These are phyloP conservation scores for Xiphydria camelus DNA, from an alignment of 2,888 invertebrate genomes.

Conservation along the genomic window DNA sequence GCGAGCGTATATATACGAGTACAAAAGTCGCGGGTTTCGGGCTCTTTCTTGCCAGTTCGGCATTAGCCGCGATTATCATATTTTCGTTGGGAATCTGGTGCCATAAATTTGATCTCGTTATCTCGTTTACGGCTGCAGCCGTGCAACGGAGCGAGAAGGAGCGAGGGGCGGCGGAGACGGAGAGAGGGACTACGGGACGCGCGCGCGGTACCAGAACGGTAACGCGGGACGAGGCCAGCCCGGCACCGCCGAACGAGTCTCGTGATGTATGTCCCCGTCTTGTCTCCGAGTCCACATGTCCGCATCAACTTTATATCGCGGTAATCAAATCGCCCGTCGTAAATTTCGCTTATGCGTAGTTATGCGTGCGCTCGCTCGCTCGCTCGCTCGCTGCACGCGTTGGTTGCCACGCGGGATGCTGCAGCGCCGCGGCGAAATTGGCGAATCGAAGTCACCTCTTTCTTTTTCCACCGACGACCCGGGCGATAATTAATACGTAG, in stretches of 20 bases:
- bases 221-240: conserved; percentile 13
- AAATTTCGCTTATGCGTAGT: conserved; percentile 49
- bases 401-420: no score
- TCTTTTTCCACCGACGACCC: conserved; percentile 6
- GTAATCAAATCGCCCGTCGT: conserved; percentile 56
- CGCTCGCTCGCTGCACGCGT: no score
- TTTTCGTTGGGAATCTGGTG: conserved; percentile 52
- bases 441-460: conserved; percentile 15
- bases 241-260: conserved; percentile 43
- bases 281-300: conserved; percentile 48
- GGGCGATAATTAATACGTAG: conserved; percentile 5
- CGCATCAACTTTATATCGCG: conserved; percentile 56
- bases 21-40: conserved; percentile 20
- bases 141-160: conserved; percentile 31
- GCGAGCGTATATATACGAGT: no score
- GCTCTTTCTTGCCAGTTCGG: conserved; percentile 40
- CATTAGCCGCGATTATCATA: conserved; percentile 56
- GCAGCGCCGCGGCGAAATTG: conserved; percentile 23
- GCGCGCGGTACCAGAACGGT: conserved; percentile 10
- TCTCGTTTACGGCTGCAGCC: conserved; percentile 53
- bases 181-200: conserved; percentile 24
- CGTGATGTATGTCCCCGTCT: conserved; percentile 55
- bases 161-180: conserved; percentile 15
- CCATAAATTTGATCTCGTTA: conserved; percentile 59
- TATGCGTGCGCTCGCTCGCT: no score